Base-by-base conservation (phyloP, 2,888 invertebrate species). In the Cenopis cana region DNA sequence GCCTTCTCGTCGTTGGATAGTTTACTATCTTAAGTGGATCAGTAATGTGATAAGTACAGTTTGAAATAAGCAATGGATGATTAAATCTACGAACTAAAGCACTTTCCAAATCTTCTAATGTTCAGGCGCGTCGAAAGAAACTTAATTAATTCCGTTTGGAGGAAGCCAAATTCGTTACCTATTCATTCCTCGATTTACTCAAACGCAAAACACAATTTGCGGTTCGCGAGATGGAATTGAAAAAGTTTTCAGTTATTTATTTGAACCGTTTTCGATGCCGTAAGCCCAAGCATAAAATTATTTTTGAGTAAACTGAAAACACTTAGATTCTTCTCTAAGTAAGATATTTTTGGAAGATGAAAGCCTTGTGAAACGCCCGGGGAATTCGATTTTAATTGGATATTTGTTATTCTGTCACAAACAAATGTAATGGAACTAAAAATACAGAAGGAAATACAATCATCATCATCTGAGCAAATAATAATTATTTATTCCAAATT, bases 221-320 rank as follows among this genome's bases (percentile, higher is more conserved):
- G 87, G 88, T 88, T 89, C 85, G 87, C 78, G 82, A 86, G 87
- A 85, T 90, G 89, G 91, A 91, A 92, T 91, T 92, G 91, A 92
- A 92, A 92, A 92, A 92, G 90, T 92, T 92, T 91, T 83, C 85
- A 85, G 89, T 91, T 91, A 91, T 91, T 91, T 91, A 92, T 91
- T 90, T 89, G 86, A 83, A 88, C 77, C 87, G 85, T 85, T 86
- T 86, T 84, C 82, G 80, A 81, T 81, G 85, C 85, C 83, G 82
- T 80, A 79, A 85, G 85, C 83, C 80, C 77, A 78, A 68, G 82
- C 84, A 85, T 89, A 87, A 86, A 89, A 89, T 88, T 89, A 88
- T 88, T 89, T 89, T 88, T 85, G 78, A 84, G 79, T 79, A 79
- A 78, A 76, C 78, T 82, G 79, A 79, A 84, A 88, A 83, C 83